phyloP scores from a whole-genome alignment of 1,140 invertebrate species.

The Lucilia cuprina region DNA sequence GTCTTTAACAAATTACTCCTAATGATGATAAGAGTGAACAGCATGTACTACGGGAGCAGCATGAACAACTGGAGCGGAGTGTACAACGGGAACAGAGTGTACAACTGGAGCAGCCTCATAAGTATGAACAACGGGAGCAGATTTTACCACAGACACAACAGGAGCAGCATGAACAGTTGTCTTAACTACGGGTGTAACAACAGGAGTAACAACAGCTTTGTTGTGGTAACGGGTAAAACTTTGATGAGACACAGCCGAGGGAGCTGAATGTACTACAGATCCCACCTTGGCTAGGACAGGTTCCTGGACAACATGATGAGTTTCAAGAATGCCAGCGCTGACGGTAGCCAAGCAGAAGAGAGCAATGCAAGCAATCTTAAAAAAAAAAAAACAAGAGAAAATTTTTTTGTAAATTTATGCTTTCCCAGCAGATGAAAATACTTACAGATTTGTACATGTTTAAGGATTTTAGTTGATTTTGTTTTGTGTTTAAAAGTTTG shows the following conservation, averaged over 20 bases:
- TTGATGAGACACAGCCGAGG: slow-evolving; percentile 61
- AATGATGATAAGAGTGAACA: neutral
- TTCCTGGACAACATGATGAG: slow-evolving; percentile 52
- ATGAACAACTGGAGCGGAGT: slow-evolving; percentile 38
- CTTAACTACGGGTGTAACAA: slow-evolving; percentile 46
- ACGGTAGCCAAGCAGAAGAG: slow-evolving; percentile 64
- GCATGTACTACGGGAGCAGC: slow-evolving; percentile 24
- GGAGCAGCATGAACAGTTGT: slow-evolving; percentile 43
- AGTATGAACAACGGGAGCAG: slow-evolving; percentile 42
- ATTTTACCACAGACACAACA: slow-evolving; percentile 16
- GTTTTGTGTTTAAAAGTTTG: neutral
- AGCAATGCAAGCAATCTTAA: slow-evolving; percentile 63
- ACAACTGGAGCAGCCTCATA: slow-evolving; percentile 43
- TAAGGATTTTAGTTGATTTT: neutral
- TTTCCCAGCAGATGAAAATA: slow-evolving; percentile 19
- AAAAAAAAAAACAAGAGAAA: no score
- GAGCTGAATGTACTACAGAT: slow-evolving; percentile 55
- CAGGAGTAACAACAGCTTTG: slow-evolving; percentile 38
- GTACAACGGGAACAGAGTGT: slow-evolving; percentile 44
- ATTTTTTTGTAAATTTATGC: no score
- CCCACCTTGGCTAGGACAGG: slow-evolving; percentile 56
- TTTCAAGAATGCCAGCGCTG: slow-evolving; percentile 62
- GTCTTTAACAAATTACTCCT: no score
- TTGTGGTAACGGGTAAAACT: slow-evolving; percentile 47
- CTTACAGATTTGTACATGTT: slow-evolving; percentile 63